phyloP scores from a whole-genome alignment of 2,797 vertebrate species.

The Xerus rutilus region DNA sequence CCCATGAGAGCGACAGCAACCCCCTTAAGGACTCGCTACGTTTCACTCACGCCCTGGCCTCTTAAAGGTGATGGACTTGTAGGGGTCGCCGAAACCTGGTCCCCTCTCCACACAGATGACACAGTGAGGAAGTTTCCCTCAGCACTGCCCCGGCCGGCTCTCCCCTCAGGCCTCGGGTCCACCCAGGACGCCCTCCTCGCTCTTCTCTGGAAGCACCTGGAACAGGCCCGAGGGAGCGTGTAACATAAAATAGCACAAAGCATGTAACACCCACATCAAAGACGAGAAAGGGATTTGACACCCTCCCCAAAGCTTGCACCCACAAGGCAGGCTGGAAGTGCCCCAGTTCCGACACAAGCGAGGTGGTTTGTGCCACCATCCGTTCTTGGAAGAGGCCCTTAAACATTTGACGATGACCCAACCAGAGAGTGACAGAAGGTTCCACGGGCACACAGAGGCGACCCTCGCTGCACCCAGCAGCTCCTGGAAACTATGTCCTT shows the following conservation, averaged over 20 bases:
- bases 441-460: too few relatives aligned
- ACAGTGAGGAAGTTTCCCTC: not conserved
- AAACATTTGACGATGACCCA: fast-evolving
- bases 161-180: not conserved
- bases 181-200: not conserved
- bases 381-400: not conserved
- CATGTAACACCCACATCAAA: not conserved
- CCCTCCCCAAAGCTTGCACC: not conserved
- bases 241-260: conserved; percentile 2
- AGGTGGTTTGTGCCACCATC: not conserved
- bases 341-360: not conserved
- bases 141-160: not conserved
- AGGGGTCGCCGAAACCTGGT: not conserved
- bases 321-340: not conserved
- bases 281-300: conserved; percentile 45
- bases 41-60: not conserved
- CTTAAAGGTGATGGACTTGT: not conserved
- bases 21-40: too few relatives aligned
- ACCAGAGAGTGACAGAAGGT: not conserved
- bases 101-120: not conserved
- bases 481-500: not conserved
- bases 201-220: not conserved
- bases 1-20: not conserved
- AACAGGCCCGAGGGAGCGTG: conserved; percentile 21
- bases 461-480: fast-evolving